These are phyloP conservation scores for Cotesia vestalis DNA, from an alignment of 1,140 invertebrate species.

Conservation along the genomic window DNA sequence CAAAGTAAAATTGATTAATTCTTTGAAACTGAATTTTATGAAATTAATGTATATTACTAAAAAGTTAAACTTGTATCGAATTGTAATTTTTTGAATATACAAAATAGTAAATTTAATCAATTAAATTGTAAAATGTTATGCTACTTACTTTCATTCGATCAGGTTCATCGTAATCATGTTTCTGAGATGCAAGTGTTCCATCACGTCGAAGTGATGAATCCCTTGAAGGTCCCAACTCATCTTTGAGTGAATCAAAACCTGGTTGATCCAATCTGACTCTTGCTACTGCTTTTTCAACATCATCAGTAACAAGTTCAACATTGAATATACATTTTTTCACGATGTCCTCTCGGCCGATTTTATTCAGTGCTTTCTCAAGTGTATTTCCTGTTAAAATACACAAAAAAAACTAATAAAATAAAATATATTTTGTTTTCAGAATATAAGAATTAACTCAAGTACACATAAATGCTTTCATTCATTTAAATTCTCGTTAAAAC, in stretches of 20 bases:
- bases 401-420: slow-evolving; percentile 38
- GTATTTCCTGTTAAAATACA: slow-evolving; percentile 74
- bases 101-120: background rate
- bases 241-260: slow-evolving; percentile 78
- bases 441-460: slow-evolving; percentile 21
- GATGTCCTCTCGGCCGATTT: slow-evolving; percentile 91
- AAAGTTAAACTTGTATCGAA: no score
- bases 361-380: slow-evolving; percentile 86
- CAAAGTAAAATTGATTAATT: slow-evolving; percentile 14
- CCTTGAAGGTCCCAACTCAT: slow-evolving; percentile 75
- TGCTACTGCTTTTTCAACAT: slow-evolving; percentile 80
- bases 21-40: no score
- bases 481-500: slow-evolving; percentile 23
- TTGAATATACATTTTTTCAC: slow-evolving; percentile 90
- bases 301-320: slow-evolving; percentile 81
- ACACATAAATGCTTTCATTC: slow-evolving; percentile 23
- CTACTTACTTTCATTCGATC: slow-evolving; percentile 60
- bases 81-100: no score
- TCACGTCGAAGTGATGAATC: slow-evolving; percentile 71
- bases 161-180: slow-evolving; percentile 73
- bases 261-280: slow-evolving; percentile 80
- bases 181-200: slow-evolving; percentile 70
- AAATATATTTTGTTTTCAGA: slow-evolving; percentile 37
- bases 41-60: background rate
- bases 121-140: background rate